Percentiles rank a stretch among this genome's conserved stretches.
Evolutionary conservation across 2,113 vertebrate genomes (phyloP).

Genomic region (Lophius piscatorius): DNA sequence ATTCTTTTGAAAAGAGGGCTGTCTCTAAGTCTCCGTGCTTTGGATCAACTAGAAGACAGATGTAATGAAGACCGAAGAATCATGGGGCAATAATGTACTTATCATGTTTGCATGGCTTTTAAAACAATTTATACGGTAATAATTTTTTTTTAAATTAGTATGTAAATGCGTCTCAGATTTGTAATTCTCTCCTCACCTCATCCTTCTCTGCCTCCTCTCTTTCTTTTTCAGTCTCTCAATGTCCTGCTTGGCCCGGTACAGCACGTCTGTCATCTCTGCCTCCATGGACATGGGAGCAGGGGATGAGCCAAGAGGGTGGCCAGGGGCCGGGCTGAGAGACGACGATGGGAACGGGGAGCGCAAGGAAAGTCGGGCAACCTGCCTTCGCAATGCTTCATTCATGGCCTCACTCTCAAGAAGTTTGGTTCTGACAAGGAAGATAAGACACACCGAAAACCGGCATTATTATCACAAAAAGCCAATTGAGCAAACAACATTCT

Average conservation of each 20-base stretch:
- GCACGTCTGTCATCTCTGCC: slow-evolving; percentile 87
- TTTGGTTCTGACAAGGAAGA: slow-evolving; percentile 82
- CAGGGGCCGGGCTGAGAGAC: slow-evolving; percentile 55
- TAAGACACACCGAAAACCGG: neutral
- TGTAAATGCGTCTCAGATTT: neutral
- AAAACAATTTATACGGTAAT: too few species aligned
- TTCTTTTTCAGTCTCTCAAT: slow-evolving; percentile 93
- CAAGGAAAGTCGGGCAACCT: slow-evolving; percentile 81
- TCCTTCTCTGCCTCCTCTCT: slow-evolving; percentile 87
- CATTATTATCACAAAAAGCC: too few species aligned
- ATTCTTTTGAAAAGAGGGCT: too few species aligned
- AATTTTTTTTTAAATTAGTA: neutral
- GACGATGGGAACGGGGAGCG: slow-evolving; percentile 77
- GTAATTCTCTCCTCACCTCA: slow-evolving; percentile 79
- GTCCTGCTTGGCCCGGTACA: slow-evolving; percentile 91
- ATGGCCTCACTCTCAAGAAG: slow-evolving; percentile 95
- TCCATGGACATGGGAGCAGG: slow-evolving; percentile 81
- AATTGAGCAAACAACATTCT: too few species aligned
- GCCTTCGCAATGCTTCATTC: slow-evolving; percentile 93
- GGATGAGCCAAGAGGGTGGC: slow-evolving; percentile 75
- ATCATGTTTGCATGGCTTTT: slow-evolving; percentile 1
- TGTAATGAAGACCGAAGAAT: slow-evolving; percentile 11
- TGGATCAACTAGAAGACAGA: slow-evolving; percentile 22
- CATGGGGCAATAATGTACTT: neutral
- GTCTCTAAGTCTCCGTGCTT: too few species aligned